Evolutionary conservation across 1,140 invertebrate genomes (phyloP).

Genomic region (Mercenaria mercenaria): DNA sequence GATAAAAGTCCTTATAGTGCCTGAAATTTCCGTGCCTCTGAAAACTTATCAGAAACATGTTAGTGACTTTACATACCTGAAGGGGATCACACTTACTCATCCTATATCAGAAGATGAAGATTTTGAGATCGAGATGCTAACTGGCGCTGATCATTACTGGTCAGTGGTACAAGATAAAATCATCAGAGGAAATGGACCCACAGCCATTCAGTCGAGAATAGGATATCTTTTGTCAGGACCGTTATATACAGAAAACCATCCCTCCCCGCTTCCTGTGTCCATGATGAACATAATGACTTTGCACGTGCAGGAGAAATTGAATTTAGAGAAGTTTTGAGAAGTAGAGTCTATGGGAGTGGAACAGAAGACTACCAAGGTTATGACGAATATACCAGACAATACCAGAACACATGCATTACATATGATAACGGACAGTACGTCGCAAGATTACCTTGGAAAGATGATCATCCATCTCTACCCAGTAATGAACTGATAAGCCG

Average conservation of each 20-base stretch:
- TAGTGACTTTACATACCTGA: no score
- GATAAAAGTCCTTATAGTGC: no score
- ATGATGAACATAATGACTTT: not conserved
- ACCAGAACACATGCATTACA: no score
- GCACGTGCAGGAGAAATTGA: not conserved
- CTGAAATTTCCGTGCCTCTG: no score
- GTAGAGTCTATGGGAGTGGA: not conserved
- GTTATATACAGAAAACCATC: no score
- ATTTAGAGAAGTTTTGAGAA: not conserved
- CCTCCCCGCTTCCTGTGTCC: no score
- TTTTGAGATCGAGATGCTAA: slow-evolving; percentile 35
- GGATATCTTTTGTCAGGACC: not conserved
- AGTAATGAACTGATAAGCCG: no score
- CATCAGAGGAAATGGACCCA: not conserved
- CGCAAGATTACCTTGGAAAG: not conserved
- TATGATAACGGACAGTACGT: no score
- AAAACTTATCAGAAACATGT: not conserved
- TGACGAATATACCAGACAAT: not conserved
- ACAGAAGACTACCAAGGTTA: not conserved
- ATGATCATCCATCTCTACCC: not conserved
- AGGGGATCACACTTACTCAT: no score
- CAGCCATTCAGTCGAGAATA: not conserved
- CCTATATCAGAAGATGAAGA: no score
- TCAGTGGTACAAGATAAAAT: no score
- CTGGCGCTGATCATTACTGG: slow-evolving; percentile 41